These are phyloP conservation scores for Agrochola circellaris DNA, from an alignment of 2,888 invertebrate genomes.

Conservation along the genomic window DNA sequence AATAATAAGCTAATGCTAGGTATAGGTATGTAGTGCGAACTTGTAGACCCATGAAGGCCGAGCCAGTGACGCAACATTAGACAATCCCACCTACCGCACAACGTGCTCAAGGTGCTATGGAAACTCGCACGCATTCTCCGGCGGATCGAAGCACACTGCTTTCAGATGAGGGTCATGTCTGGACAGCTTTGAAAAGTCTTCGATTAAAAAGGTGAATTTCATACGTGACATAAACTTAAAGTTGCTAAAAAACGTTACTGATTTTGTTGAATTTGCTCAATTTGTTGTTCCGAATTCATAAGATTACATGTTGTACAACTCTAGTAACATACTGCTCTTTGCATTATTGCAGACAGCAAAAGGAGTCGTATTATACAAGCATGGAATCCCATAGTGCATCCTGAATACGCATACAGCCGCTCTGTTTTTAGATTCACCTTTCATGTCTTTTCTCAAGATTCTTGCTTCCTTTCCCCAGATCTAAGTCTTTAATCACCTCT, in stretches of 20 bases:
- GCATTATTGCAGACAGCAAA: neutral
- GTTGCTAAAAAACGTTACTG: neutral
- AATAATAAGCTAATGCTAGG: neutral
- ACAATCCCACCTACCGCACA: neutral
- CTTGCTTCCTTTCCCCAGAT: neutral
- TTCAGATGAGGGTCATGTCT: too few relatives aligned
- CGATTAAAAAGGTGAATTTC: neutral
- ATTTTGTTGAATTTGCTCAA: neutral
- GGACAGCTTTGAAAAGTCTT: neutral
- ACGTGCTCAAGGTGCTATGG: neutral
- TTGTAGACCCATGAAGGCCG: neutral
- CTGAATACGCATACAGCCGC: neutral
- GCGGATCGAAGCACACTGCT: neutral
- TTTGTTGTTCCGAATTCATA: neutral
- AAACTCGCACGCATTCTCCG: neutral
- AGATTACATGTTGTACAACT: neutral
- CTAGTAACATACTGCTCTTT: neutral
- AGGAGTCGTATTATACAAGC: neutral
- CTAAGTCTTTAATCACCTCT: slow-evolving; percentile 30
- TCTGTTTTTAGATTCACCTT: neutral
- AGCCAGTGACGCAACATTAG: neutral
- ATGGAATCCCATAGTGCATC: neutral
- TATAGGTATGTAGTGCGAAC: neutral
- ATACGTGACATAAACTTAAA: neutral
- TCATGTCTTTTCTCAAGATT: slow-evolving; percentile 2